A percentile compares a stretch with the other conserved stretches of the same genome.
Evolutionary conservation across 2,797 vertebrate genomes (phyloP).

Genomic region (Ctenosaura bakeri): DNA sequence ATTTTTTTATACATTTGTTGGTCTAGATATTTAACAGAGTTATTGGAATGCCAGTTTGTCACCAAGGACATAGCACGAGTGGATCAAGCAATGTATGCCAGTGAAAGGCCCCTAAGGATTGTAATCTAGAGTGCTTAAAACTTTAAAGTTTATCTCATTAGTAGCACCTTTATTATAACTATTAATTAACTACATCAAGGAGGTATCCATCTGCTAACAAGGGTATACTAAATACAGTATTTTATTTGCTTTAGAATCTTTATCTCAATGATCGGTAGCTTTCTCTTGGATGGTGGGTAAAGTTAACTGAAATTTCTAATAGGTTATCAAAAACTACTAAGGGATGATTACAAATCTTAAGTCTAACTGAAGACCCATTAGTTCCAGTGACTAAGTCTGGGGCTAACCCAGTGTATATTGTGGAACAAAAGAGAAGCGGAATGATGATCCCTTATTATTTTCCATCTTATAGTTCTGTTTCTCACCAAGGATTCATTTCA

Average conservation of each 20-base stretch:
- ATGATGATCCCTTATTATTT: not conserved
- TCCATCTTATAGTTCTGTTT: not conserved
- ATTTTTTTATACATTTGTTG: too few relatives aligned
- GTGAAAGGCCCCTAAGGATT: not conserved
- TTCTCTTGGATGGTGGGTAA: not conserved
- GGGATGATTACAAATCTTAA: not conserved
- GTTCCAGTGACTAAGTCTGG: not conserved
- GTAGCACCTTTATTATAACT: not conserved
- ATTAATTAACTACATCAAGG: not conserved
- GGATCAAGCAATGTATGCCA: not conserved
- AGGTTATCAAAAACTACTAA: not conserved
- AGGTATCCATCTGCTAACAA: not conserved
- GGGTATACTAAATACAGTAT: not conserved
- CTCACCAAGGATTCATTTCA: slow-evolving; percentile 27
- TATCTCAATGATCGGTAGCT: too few relatives aligned
- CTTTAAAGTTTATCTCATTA: not conserved
- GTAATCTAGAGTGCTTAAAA: not conserved
- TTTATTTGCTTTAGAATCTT: not conserved
- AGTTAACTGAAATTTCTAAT: not conserved
- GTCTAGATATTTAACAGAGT: too few relatives aligned
- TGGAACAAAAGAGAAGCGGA: not conserved
- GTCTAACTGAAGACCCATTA: not conserved
- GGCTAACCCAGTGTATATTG: not conserved
- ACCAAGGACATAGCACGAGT: too few relatives aligned
- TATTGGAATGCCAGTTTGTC: too few relatives aligned